Base-by-base conservation (phyloP, 2,888 invertebrate genomes). In the Euclidia mi region DNA sequence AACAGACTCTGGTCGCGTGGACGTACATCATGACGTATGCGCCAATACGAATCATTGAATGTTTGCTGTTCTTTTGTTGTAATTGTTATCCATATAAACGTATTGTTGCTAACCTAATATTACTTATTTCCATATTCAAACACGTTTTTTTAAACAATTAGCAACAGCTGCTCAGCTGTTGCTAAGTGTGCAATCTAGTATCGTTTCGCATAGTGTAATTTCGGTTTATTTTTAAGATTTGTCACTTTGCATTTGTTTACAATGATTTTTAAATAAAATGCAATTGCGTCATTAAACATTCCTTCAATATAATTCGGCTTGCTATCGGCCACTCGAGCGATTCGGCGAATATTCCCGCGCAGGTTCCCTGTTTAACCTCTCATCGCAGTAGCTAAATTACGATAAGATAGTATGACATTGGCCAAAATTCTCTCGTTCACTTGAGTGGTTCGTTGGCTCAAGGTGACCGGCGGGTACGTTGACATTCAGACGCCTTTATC, bases 401-500 rank as follows among this genome's bases (percentile, higher is more conserved):
- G 81, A 83, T 83, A 83, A 85, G 82, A 81, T 83, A 80, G 77
- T 82, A 81, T 85, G 87, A 85, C 84, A 85, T 87, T 88, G 83
- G 85, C 85, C 81, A 86, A 86, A 89, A 87, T 89, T 88, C 82
- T 84, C 81, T 81, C 79, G 79, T 72, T 78, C 77, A 80, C 78
- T 81, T 80, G 78, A 80, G 79, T 78, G 75, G 79, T 78, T 75
- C 76, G 78, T 70, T 72, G 79, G 70, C 81, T 81, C 92, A 92
- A 91, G 92, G 92, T 92, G 92, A 92, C 91, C 91, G 90, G 71
- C 82, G 84, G 84, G 89, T 87, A 83, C 91, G 91, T 89, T 90
- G 91, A 92, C 92, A 91, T 92, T 92, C 90, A 91, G 90, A 91
- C 89, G 89, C 81, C 89, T 89, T 87, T 90, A 89, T 88, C 86